These are phyloP conservation scores for Orchesellides sinensis DNA, from an alignment of 2,888 invertebrate species.

Conservation along the genomic window DNA sequence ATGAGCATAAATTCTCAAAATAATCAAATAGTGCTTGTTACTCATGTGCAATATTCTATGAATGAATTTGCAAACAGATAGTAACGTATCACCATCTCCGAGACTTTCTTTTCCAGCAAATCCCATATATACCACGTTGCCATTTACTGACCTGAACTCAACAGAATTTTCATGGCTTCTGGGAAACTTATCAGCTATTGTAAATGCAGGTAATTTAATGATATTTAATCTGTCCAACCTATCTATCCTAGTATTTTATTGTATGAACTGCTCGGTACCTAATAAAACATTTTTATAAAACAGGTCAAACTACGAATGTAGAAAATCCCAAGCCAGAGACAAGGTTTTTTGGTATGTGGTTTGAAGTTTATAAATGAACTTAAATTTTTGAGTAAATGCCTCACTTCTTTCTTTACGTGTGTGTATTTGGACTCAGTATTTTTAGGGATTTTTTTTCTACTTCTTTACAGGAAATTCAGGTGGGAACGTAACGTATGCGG, in stretches of 20 bases:
- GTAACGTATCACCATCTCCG: not conserved
- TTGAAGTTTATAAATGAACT: not conserved
- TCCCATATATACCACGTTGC: conserved; percentile 29
- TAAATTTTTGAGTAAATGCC: not conserved
- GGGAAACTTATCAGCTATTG: not conserved
- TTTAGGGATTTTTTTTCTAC: too few species aligned
- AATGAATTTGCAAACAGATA: not conserved
- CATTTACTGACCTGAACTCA: conserved; percentile 31
- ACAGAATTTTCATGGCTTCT: conserved; percentile 17
- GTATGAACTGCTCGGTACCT: too few species aligned
- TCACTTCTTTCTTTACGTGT: too few species aligned
- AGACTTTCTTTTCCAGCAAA: not conserved
- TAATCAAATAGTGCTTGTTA: too few species aligned
- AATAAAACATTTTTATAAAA: not conserved
- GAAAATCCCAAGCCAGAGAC: not conserved
- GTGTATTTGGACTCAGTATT: too few species aligned
- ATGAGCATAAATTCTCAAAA: too few species aligned
- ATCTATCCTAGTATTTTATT: too few species aligned
- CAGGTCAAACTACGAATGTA: too few species aligned
- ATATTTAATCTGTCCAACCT: too few species aligned
- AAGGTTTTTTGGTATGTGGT: conserved; percentile 8
- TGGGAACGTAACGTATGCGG: conserved; percentile 14
- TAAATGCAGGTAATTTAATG: conserved; percentile 1
- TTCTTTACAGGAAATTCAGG: conserved; percentile 8
- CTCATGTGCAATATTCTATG: not conserved